phyloP scores from a whole-genome alignment of 2,888 invertebrate species.

The Scrobipalpa costella region DNA sequence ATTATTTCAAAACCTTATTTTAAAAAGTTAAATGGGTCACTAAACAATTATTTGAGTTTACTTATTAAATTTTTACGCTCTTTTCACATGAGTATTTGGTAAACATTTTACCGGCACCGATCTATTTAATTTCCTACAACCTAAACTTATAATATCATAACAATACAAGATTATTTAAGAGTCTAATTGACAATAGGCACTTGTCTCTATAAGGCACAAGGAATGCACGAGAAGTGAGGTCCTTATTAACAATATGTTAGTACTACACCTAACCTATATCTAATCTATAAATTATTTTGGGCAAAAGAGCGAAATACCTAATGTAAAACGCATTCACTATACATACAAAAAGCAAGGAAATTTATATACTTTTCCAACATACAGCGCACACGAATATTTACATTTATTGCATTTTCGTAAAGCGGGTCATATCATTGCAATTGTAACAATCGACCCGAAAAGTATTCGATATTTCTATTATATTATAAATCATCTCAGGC shows the following conservation, averaged over 20 bases:
- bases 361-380: slow-evolving; percentile 1
- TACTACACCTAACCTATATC: neutral
- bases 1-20: too few species aligned
- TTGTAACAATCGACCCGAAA: neutral
- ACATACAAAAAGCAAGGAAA: slow-evolving; percentile 15
- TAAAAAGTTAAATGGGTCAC: too few species aligned
- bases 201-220: slow-evolving; percentile 66
- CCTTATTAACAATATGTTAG: slow-evolving; percentile 17
- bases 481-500: neutral
- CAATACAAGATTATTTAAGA: neutral
- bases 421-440: slow-evolving; percentile 26
- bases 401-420: slow-evolving; percentile 38
- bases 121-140: too few species aligned
- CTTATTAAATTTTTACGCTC: too few species aligned
- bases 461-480: neutral
- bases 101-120: neutral
- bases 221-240: slow-evolving; percentile 67
- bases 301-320: neutral
- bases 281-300: neutral
- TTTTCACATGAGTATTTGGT: slow-evolving; percentile 1
- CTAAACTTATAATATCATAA: neutral
- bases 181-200: slow-evolving; percentile 29
- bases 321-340: slow-evolving; percentile 9
- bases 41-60: too few species aligned
- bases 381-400: slow-evolving; percentile 25